Base-by-base conservation (phyloP, 2,797 vertebrate genomes). In the Nannoperca australis region DNA sequence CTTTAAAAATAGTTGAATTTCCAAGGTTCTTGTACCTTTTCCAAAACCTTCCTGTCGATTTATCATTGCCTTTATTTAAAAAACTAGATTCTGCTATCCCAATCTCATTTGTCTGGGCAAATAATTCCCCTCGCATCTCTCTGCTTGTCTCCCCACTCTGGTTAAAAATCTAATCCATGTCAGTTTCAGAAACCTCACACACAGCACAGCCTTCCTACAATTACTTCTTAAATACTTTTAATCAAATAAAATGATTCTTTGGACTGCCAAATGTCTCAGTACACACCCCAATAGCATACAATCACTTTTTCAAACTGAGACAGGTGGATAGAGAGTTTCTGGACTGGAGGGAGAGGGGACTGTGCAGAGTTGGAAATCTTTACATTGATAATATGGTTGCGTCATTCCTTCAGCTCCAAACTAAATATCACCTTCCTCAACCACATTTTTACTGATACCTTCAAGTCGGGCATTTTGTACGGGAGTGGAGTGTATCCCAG, bases 1-100 rank as follows among this genome's bases (percentile, higher is more conserved):
- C 69, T 20, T 24, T 70, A 2, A 42, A 70, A 51, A 70, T 63
- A 20, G 44, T 79, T 54, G 18, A 22, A 11, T 40, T 63, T 7
- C 45, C 24, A 18, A 62, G 24, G 22, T 73, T 79, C 1, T 53
- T 76, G 0, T 61, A 79, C 1, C 34, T 73, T 20, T 74, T 71
- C 18, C 58, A 74, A 40, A 76, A 75, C 32, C 8, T 42, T 14
- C 70, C 61, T 11, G 24, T 76, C 3, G 61, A 14, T 17, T 50
- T 79, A 18, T n/a, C 30, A 22, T 14, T 44, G 0, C 54, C 30
- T 13, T 75, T 81, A 2, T 79, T 76, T 30, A 81, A 80, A 22
- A 40, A 62, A 30, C 2, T 73, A 1, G 54, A 73, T 9, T 50
- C 40, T 5, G 18, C 30, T 18, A 51, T 73, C 5, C 3, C n/a